Conservation (phyloP, 2,797 vertebrate genomes). For the Euphonia xanthogaster region DNA sequence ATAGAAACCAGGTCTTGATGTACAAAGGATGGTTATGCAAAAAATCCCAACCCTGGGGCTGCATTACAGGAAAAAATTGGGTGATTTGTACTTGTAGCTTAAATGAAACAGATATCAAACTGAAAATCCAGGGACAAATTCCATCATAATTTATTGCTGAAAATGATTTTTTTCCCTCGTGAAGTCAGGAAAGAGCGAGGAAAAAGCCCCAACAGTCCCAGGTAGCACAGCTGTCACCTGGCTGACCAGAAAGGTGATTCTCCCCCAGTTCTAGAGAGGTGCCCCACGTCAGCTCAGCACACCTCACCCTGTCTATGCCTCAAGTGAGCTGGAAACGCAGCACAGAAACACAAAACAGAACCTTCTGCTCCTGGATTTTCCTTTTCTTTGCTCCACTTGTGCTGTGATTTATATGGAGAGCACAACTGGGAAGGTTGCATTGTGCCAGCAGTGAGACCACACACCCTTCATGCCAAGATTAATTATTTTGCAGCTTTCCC, state of each 20-base stretch:
- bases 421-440: background rate
- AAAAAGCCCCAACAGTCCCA: background rate
- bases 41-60: background rate
- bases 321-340: background rate
- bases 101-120: background rate
- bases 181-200: background rate
- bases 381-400: background rate
- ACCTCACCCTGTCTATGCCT: background rate
- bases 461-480: background rate
- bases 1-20: background rate
- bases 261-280: background rate
- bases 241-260: background rate
- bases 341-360: background rate
- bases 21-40: too few species aligned
- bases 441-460: background rate
- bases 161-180: rapidly evolving
- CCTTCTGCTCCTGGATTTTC: background rate
- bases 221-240: background rate
- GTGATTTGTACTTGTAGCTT: background rate
- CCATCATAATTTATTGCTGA: background rate
- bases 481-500: background rate
- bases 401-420: background rate
- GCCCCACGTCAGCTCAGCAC: background rate
- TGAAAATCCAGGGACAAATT: background rate
- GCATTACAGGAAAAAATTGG: background rate